Evolutionary conservation across 2,113 vertebrate species (phyloP), one percentile per base, ranked within the genome.

Genomic region (Nycticorax nycticorax): DNA sequence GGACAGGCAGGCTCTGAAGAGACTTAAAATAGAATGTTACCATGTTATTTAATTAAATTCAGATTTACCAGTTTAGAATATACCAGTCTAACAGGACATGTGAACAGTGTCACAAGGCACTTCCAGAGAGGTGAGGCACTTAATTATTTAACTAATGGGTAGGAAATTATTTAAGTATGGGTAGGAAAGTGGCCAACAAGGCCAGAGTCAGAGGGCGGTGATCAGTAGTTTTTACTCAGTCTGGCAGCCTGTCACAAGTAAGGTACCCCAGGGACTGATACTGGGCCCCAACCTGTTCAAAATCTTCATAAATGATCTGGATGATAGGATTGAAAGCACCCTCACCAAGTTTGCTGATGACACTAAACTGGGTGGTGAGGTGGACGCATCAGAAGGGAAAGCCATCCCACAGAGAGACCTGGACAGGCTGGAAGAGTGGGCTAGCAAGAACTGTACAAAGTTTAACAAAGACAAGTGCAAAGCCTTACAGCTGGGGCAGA

Each of bases 331-430:
- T 79, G 33, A 79, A 95, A 91, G 45, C 9, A 89, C 8, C 7
- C 20, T 21, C 71, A 71, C 8, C 45, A 53, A 43, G 22, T 14
- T 17, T 74, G 28, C 41, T 63, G 14, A 43, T 72, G 52, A 60
- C 8, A 26, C 30, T 43, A 28, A 85, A 66, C 20, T 20, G 9
- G 3, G 8, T 24, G 9, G 12, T 0, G 0, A 71, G 23, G 28
- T 37, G 6, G 17, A 48, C 27, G 48, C 1, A 2, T 48, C 10
- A 77, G 48, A 63, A 88, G 11, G 18, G 15, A 84, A 41, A 75
- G 21, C 9, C 41, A 35, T 48, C 48, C 63, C 43, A 67, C 12
- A 63, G 47, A 64, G 18, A 77, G 13, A 66, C 47, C 23, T 24
- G 28, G 23, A 41, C 20, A 71, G 28, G 35, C 21, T 78, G 37